Base-by-base conservation (phyloP, 2,888 invertebrate genomes). In the Plemyria rubiginata region DNA sequence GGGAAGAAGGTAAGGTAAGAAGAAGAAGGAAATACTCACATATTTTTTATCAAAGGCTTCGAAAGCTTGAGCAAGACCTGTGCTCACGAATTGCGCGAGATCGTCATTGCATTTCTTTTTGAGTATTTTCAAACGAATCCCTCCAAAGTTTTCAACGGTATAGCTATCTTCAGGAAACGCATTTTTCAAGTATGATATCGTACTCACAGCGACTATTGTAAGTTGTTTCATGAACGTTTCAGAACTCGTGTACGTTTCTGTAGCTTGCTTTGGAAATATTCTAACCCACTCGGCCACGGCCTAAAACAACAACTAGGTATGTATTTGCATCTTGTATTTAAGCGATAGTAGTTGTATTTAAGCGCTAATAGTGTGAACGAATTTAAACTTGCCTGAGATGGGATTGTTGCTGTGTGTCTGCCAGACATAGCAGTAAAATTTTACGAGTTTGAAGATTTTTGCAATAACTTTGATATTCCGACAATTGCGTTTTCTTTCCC, bases 1-100 rank as follows among this genome's bases (percentile, higher is more conserved):
- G n/a, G n/a, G n/a, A n/a, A n/a, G n/a, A n/a, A n/a, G n/a, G n/a
- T n/a, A n/a, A n/a, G n/a, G 54, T 55, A 38, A 41, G 22, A 22
- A 22, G 57, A 29, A 11, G 50, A 65, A 11, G 36, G 29, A 41
- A 22, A 8, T 50, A 78, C 88, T 84, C 72, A 91, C 91, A 70
- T 88, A 91, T 88, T 86, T 86, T 62, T 88, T 90, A 52, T 91
- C 89, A 51, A 92, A 83, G 0, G 92, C 91, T 11, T 90, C 87
- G 64, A 88, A 90, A n/a, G 90, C 86, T 60, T 86, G 82, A 6
- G 66, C 74, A 9, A 92, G 66, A 1, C 86, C 76, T 0, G 84
- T 81, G 62, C 82, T 87, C 1, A 90, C 65, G 48, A 89, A 90
- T 60, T 90, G 85, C 0, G 89, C 88, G 5, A 81, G 54, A 45